Base-by-base conservation (phyloP, 2,888 invertebrate genomes). In the Campoplex capitator region DNA sequence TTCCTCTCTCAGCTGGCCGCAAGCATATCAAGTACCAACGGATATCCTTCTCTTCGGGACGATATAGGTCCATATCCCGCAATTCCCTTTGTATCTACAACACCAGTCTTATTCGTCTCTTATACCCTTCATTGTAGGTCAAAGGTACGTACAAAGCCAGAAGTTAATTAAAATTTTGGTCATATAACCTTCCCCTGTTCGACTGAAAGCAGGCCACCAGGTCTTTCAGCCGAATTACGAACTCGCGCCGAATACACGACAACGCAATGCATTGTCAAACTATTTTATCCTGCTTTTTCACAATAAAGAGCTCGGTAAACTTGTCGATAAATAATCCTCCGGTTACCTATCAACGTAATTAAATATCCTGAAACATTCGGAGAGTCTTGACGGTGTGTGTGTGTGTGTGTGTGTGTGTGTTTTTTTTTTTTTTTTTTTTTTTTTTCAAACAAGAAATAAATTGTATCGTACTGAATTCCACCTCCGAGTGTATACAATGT, bases 11-110 rank as follows among this genome's bases (percentile, higher is more conserved):
- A 51, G 56, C 42, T 71, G 32, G 71, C 79, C 71, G 42, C 54
- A 51, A 81, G 74, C 81, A 62, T 74, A 74, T 74, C 65, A 81
- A 81, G 32, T 67, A 74, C 80, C 73, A 74, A 81, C 73, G 65
- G 73, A 74, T 18, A 23, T 65, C 68, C 51, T 74, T 67, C 51
- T 67, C 67, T 48, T 73, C 38, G 38, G 51, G 13, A 18, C 23
- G 42, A 45, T 54, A 54, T 48, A 51, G 16, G 38, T 42, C 18
- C 58, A 48, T 73, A 62, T 62, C 71, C 62, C n/a, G 56, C 32
- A 51, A 48, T 74, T 75, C 76, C 48, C 32, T 16, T 38, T 71
- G 71, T n/a, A 42, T 56, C 58, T 51, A 65, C 73, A 18, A 58
- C 13, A 42, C 56, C 32, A 51, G 32, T 18, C 68, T 54, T 35